Evolutionary conservation across 2,888 invertebrate genomes (phyloP), one percentile per base, ranked within the genome.

Genomic region (Diplolepis rosae): DNA sequence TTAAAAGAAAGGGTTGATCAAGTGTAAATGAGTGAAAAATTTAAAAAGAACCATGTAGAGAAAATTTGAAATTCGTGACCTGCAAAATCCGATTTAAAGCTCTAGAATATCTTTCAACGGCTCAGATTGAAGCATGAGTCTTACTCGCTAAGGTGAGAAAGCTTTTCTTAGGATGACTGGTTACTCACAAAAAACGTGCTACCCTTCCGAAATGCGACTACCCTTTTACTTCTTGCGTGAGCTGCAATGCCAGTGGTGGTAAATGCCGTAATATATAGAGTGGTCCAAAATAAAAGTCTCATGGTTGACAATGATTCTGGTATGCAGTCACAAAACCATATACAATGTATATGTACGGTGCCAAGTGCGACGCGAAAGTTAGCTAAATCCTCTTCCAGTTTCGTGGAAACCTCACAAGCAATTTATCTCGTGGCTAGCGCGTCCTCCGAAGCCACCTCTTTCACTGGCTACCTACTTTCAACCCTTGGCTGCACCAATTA

Each of bases 171-270:
- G 24, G 24, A 61, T 35, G 54, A 61, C 51, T 72, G 68, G 68
- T 73, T 82, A 88, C 88, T 89, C 77, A 89, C 88, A 77, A 87
- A 88, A 76, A 85, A 87, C 45, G 83, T 80, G 80, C 85, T 86
- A 66, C 88, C 88, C 74, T 87, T 85, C 28, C 77, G 82, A 61
- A 89, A 88, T 28, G 85, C 83, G 69, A 88, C 73, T 48, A 79
- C 76, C 72, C 88, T 84, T 70, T 79, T 84, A 68, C 72, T 71
- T 67, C 82, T 79, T 32, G 70, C 66, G 45, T 69, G 70, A 30
- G 81, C 77, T 72, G 75, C 66, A 56, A 61, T 30, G 54, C 42
- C 51, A 24, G 4, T 48, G 24, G 51, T 18, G 48, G 51, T 65
- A 50, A 82, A 67, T 54, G 79, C 71, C 54, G 74, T 65, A 72